Conservation (phyloP, 1,140 invertebrate genomes). For the Drosophila tani region DNA sequence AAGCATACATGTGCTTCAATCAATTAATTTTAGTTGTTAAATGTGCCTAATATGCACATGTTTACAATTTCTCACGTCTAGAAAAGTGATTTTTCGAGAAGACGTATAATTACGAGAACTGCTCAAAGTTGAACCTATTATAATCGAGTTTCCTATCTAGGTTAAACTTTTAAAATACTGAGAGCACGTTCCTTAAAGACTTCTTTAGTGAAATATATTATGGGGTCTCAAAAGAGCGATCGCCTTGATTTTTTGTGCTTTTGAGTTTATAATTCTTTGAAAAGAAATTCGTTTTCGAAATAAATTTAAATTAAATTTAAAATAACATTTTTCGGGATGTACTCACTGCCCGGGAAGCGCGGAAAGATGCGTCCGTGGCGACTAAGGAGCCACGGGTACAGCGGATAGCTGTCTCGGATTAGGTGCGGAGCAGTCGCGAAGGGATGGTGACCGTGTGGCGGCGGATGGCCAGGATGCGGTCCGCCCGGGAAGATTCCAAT, state of each 20-base stretch:
- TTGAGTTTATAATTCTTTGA: too few species aligned
- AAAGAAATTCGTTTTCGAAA: neutral
- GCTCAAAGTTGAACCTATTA: neutral
- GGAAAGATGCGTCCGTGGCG: slow-evolving; percentile 95
- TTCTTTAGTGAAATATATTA: neutral
- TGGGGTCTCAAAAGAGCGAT: too few species aligned
- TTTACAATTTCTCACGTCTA: slow-evolving; percentile 4
- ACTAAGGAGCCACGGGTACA: slow-evolving; percentile 96
- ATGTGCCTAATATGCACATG: slow-evolving; percentile 6
- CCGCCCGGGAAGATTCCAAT: slow-evolving; percentile 81
- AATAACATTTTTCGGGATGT: neutral
- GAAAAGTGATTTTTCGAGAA: neutral
- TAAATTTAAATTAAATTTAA: neutral
- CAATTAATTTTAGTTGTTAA: slow-evolving; percentile 2
- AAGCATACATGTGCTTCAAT: neutral
- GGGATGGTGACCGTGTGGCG: slow-evolving; percentile 86
- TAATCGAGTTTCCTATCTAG: neutral
- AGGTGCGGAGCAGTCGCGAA: slow-evolving; percentile 87
- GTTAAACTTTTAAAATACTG: neutral
- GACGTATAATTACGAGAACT: neutral
- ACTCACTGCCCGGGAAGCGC: slow-evolving; percentile 94
- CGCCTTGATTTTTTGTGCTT: too few species aligned
- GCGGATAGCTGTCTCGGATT: slow-evolving; percentile 92
- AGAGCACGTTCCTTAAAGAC: neutral
- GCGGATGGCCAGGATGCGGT: slow-evolving; percentile 76